Conservation (phyloP, 2,888 invertebrate species). For the Troides helena region DNA sequence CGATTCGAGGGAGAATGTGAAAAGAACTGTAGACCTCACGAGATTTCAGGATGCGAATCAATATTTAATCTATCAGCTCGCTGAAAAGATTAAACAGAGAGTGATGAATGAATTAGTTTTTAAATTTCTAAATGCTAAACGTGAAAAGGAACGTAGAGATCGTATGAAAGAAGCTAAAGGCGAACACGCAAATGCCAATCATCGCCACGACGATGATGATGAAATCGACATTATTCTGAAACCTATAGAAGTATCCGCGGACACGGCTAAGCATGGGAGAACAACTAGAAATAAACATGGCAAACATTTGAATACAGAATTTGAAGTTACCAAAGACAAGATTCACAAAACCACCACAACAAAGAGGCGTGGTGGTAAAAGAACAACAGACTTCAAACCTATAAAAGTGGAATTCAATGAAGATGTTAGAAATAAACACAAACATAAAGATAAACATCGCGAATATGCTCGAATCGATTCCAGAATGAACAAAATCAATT, state of each 20-base stretch:
- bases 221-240: not conserved
- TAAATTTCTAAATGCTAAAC: slow-evolving; percentile 10
- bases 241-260: not conserved
- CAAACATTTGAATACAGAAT: too few relatives aligned
- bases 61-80: slow-evolving; percentile 7
- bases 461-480: too few relatives aligned
- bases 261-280: not conserved
- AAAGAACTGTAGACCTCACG: not conserved
- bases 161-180: not conserved
- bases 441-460: too few relatives aligned
- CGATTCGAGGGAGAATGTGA: not conserved
- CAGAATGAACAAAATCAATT: too few relatives aligned
- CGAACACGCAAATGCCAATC: not conserved
- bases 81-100: slow-evolving; percentile 13
- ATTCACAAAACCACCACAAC: too few relatives aligned
- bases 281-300: not conserved
- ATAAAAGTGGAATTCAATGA: too few relatives aligned
- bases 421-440: too few relatives aligned
- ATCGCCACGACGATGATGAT: not conserved
- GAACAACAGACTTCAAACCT: too few relatives aligned
- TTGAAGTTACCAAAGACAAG: too few relatives aligned
- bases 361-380: too few relatives aligned
- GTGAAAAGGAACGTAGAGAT: not conserved
- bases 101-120: slow-evolving; percentile 11
- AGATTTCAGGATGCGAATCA: not conserved